phyloP scores from a whole-genome alignment of 2,797 vertebrate species.

The Tadarida brasiliensis region DNA sequence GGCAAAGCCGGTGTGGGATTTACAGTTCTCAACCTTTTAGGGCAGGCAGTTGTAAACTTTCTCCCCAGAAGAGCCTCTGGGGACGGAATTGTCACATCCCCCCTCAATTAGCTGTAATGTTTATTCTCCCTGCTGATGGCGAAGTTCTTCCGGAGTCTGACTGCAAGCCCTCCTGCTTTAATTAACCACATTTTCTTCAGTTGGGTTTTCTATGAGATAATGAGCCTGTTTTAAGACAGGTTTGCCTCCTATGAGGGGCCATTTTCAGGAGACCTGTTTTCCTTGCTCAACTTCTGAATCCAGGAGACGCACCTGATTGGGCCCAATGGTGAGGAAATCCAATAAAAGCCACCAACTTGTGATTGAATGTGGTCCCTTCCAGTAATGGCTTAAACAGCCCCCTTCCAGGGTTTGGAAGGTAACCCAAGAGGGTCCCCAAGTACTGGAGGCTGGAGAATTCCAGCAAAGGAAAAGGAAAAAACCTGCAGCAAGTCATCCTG shows the following conservation, averaged over 20 bases:
- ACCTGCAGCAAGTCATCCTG: not conserved
- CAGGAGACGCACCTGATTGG: slow-evolving; percentile 23
- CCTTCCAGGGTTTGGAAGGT: slow-evolving; percentile 49
- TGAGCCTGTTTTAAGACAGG: not conserved
- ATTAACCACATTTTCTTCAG: not conserved
- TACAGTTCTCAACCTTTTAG: not conserved
- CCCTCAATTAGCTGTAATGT: not conserved
- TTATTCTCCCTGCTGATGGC: not conserved
- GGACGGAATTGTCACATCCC: not conserved
- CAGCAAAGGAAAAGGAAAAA: slow-evolving; percentile 25
- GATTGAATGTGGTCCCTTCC: not conserved
- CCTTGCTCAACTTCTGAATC: slow-evolving; percentile 9
- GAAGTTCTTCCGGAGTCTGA: not conserved
- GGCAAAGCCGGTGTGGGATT: not conserved
- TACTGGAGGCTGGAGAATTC: not conserved
- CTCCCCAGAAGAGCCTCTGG: not conserved
- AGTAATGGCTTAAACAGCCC: slow-evolving; percentile 18
- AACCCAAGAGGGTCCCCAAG: slow-evolving; percentile 31
- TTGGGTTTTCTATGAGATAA: not conserved
- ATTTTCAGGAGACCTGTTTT: slow-evolving; percentile 30
- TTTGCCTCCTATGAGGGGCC: not conserved
- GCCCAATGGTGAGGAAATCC: slow-evolving; percentile 21
- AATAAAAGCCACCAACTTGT: slow-evolving; percentile 43
- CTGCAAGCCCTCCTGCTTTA: not conserved
- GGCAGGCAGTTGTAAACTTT: not conserved